phyloP scores from a whole-genome alignment of 1,140 invertebrate genomes.

The Cydia strobilella region DNA sequence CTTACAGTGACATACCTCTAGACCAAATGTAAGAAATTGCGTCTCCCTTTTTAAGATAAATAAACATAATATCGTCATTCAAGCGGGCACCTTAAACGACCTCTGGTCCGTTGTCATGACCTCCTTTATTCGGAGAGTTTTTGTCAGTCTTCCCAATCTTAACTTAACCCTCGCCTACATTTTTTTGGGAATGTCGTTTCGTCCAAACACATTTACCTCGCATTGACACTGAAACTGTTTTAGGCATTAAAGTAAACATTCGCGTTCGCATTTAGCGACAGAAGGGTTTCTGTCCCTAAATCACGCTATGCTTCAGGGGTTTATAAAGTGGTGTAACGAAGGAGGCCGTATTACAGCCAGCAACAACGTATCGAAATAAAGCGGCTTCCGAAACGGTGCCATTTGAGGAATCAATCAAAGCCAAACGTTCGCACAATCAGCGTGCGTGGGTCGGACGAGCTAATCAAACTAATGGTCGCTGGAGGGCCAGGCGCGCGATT shows the following conservation, averaged over 20 bases:
- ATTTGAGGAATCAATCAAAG: slow-evolving; percentile 75
- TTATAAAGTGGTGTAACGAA: slow-evolving; percentile 28
- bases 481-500: slow-evolving; percentile 52
- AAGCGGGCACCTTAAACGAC: slow-evolving; percentile 52
- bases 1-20: slow-evolving; percentile 43
- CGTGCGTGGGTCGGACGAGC: slow-evolving; percentile 68
- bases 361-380: slow-evolving; percentile 52
- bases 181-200: slow-evolving; percentile 56
- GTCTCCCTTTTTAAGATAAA: slow-evolving; percentile 65
- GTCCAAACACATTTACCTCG: slow-evolving; percentile 57
- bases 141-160: slow-evolving; percentile 59
- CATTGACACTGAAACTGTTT: slow-evolving; percentile 55
- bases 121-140: slow-evolving; percentile 68
- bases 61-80: slow-evolving; percentile 75
- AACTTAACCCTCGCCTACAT: slow-evolving; percentile 58
- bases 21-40: slow-evolving; percentile 52
- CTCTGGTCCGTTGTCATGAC: slow-evolving; percentile 59
- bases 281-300: slow-evolving; percentile 28
- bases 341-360: slow-evolving; percentile 16
- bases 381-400: slow-evolving; percentile 57
- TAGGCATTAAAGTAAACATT: slow-evolving; percentile 50
- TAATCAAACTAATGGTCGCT: slow-evolving; percentile 74
- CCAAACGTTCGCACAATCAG: slow-evolving; percentile 68
- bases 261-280: too few species aligned
- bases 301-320: slow-evolving; percentile 13